Conservation (phyloP, 2,888 invertebrate genomes). For the Aromia moschata region DNA sequence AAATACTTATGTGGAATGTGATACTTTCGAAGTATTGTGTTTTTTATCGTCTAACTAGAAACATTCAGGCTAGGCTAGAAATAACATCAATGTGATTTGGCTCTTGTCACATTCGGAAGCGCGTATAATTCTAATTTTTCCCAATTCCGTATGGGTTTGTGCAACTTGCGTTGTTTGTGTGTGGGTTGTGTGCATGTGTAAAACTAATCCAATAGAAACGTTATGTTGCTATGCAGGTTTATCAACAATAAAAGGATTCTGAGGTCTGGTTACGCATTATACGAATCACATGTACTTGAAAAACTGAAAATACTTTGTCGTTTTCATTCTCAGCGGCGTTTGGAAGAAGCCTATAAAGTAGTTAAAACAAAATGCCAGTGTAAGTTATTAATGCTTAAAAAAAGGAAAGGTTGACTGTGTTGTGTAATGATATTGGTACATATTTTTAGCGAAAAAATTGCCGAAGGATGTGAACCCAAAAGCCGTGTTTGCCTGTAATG, state of each 20-base stretch:
- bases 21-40: no score
- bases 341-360: constrained; percentile 70
- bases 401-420: no score
- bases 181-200: background rate
- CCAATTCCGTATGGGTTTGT: constrained; percentile 3
- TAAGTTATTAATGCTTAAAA: constrained; percentile 65
- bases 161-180: background rate
- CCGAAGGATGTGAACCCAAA: constrained; percentile 86
- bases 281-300: constrained; percentile 18
- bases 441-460: constrained; percentile 78
- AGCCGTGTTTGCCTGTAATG: constrained; percentile 97
- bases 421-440: constrained; percentile 6
- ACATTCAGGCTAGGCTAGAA: no score
- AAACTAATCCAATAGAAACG: background rate
- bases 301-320: constrained; percentile 28
- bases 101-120: constrained; percentile 1
- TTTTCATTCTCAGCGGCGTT: constrained; percentile 51
- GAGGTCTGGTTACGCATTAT: constrained; percentile 19
- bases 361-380: constrained; percentile 77
- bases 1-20: no score
- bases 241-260: constrained; percentile 25
- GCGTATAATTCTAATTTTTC: constrained; percentile 5
- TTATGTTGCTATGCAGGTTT: constrained; percentile 26
- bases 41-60: no score
- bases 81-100: constrained; percentile 3